These are phyloP conservation scores for Chymomyza amoena DNA, from an alignment of 2,888 invertebrate species.

Conservation along the genomic window DNA sequence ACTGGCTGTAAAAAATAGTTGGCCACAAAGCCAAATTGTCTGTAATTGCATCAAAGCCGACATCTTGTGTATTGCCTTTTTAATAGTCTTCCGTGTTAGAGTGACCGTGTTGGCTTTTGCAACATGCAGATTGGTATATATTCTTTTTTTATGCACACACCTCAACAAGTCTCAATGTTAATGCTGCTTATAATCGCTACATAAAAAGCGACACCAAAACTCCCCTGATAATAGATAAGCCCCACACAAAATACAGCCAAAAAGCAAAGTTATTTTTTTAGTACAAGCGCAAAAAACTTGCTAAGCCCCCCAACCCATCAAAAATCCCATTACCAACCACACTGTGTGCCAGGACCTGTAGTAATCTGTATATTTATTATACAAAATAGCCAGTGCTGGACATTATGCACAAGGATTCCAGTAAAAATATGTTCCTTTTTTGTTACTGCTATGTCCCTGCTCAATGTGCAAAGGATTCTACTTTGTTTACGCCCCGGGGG, in stretches of 20 bases:
- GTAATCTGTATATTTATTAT: slow-evolving; percentile 75
- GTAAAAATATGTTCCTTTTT: slow-evolving; percentile 67
- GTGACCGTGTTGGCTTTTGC: slow-evolving; percentile 5
- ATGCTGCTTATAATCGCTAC: slow-evolving; percentile 57
- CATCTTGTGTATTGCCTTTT: slow-evolving; percentile 42
- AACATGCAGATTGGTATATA: slow-evolving; percentile 44
- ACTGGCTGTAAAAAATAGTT: slow-evolving; percentile 17
- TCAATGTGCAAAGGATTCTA: slow-evolving; percentile 45
- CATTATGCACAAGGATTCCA: slow-evolving; percentile 65
- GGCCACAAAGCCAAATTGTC: slow-evolving; percentile 61
- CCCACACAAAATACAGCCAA: neutral
- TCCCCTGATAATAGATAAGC: slow-evolving; percentile 38
- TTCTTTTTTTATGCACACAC: slow-evolving; percentile 15
- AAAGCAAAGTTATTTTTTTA: slow-evolving; percentile 4
- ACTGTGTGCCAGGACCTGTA: slow-evolving; percentile 30
- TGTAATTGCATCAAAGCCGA: slow-evolving; percentile 68
- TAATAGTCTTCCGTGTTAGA: slow-evolving; percentile 38
- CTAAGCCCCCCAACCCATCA: slow-evolving; percentile 16
- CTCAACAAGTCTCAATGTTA: slow-evolving; percentile 24
- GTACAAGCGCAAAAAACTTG: neutral
- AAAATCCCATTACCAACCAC: slow-evolving; percentile 47
- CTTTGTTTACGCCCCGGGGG: slow-evolving; percentile 75
- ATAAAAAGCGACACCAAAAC: slow-evolving; percentile 24
- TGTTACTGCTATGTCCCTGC: slow-evolving; percentile 15
- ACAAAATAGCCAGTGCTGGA: slow-evolving; percentile 33